Conservation (phyloP, 1,140 invertebrate genomes). For the Bombus breviceps region DNA sequence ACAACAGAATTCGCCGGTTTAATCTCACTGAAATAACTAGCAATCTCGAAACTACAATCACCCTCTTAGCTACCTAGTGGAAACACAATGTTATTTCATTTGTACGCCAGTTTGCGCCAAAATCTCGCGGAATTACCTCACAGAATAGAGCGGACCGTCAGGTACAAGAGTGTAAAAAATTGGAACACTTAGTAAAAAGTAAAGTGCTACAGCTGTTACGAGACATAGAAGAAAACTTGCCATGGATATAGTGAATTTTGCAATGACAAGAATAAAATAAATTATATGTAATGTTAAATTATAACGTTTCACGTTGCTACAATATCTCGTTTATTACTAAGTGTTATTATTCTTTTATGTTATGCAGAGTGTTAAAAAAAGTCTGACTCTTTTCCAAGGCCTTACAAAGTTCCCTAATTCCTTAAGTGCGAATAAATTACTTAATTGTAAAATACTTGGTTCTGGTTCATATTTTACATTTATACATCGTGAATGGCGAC, state of each 20-base stretch:
- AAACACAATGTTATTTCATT: conserved; percentile 1
- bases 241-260: background rate
- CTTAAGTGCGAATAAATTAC: too few species aligned
- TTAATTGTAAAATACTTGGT: too few species aligned
- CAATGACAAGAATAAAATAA: background rate
- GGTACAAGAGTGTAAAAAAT: conserved; percentile 1
- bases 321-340: too few species aligned
- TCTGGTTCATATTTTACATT: too few species aligned
- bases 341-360: too few species aligned
- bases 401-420: too few species aligned
- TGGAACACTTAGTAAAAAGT: background rate
- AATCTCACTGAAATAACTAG: background rate
- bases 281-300: background rate
- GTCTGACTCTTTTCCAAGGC: too few species aligned
- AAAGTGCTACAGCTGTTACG: background rate
- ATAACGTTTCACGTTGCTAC: background rate
- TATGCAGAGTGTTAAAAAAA: too few species aligned
- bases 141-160: background rate
- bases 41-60: conserved; percentile 9
- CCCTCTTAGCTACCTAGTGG: background rate
- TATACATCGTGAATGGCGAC: too few species aligned
- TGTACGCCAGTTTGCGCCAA: conserved; percentile 1
- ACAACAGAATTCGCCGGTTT: background rate
- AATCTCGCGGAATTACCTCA: background rate
- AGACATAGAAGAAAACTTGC: background rate